These are phyloP conservation scores for Syncerus caffer DNA, from an alignment of 2,797 vertebrate genomes.

Conservation along the genomic window DNA sequence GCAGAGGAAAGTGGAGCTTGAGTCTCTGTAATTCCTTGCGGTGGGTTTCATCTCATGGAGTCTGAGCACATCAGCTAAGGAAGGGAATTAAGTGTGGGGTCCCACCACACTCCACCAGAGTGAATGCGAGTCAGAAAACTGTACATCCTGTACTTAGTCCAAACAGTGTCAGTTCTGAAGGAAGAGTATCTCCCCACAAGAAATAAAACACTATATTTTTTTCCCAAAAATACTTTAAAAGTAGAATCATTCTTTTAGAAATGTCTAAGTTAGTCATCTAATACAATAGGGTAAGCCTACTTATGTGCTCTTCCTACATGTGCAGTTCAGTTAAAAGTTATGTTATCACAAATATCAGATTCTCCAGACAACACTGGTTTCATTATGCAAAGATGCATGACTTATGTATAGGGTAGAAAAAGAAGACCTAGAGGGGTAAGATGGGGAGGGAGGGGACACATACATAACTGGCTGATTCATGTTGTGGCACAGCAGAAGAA, in stretches of 20 bases:
- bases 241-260: not conserved
- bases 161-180: not conserved
- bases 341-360: not conserved
- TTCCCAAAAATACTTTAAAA: not conserved
- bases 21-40: not conserved
- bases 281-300: not conserved
- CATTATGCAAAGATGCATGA: not conserved
- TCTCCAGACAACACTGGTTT: not conserved
- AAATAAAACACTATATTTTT: not conserved
- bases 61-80: not conserved
- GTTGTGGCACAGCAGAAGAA: not conserved
- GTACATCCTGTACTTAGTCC: not conserved
- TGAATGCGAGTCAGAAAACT: not conserved
- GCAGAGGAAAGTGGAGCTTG: accelerated
- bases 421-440: not conserved
- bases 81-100: not conserved
- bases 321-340: not conserved
- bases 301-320: not conserved
- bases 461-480: not conserved
- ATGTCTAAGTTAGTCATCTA: not conserved
- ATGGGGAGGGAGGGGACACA: not conserved
- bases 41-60: accelerated
- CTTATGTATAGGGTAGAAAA: not conserved
- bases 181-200: not conserved
- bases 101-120: not conserved